Percentiles rank a stretch among this genome's conserved stretches.
Evolutionary conservation across 2,888 invertebrate species (phyloP).

Genomic region (Hofmannophila pseudospretella): DNA sequence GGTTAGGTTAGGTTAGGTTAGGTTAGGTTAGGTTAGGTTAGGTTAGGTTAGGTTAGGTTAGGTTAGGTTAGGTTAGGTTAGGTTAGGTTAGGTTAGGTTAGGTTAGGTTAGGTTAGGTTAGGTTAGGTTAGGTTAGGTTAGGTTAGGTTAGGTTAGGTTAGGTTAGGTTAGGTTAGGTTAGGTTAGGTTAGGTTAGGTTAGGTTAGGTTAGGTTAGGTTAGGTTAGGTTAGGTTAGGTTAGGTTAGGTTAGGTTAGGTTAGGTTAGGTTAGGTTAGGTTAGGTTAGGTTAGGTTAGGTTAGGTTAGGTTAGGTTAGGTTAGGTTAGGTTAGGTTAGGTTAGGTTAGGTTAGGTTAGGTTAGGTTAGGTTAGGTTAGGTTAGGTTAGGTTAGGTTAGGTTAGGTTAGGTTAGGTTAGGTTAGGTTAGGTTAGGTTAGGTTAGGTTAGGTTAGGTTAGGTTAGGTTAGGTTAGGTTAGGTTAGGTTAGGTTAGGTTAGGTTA

Average conservation of each 20-base stretch:
- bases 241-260: conserved; percentile 9
- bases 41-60: conserved; percentile 22
- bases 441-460: conserved; percentile 20
- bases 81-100: conserved; percentile 22
- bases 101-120: conserved; percentile 16
- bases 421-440: conserved; percentile 14
- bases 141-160: conserved; percentile 15
- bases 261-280: conserved; percentile 17
- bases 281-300: conserved; percentile 18
- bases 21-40: conserved; percentile 18
- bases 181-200: conserved; percentile 8
- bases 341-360: conserved; percentile 15
- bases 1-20: conserved; percentile 19
- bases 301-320: conserved; percentile 17
- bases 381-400: conserved; percentile 5
- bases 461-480: conserved; percentile 21
- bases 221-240: conserved; percentile 12
- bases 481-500: conserved; percentile 22
- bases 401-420: conserved; percentile 15
- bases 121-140: conserved; percentile 12
- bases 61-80: conserved; percentile 23
- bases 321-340: conserved; percentile 13
- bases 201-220: conserved; percentile 15
- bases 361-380: conserved; percentile 9
- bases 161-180: conserved; percentile 13